phyloP scores from a whole-genome alignment of 2,113 vertebrate genomes.

The Petrocephalus microphthalmus region DNA sequence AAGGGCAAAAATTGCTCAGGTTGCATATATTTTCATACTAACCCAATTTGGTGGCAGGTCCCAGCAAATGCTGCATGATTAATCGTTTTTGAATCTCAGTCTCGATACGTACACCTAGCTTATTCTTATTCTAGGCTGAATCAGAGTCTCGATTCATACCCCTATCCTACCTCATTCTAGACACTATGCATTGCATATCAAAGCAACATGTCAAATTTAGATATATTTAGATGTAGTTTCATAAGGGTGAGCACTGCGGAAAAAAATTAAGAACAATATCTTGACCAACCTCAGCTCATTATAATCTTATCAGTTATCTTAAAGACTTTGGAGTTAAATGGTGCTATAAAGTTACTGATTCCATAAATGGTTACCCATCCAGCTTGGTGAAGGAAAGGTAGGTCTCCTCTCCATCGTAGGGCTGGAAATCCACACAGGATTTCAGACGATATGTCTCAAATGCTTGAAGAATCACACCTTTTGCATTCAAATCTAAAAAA shows the following conservation, averaged over 20 bases:
- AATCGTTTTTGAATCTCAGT: too few relatives aligned
- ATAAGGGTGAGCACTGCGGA: not conserved
- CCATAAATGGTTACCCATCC: constrained; percentile 63
- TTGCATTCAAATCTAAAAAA: constrained; percentile 65
- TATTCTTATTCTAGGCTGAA: too few relatives aligned
- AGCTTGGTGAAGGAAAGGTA: constrained; percentile 74
- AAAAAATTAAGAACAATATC: not conserved
- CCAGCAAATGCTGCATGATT: too few relatives aligned
- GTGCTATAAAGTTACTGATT: not conserved
- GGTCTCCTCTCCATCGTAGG: constrained; percentile 74
- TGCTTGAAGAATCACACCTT: constrained; percentile 78
- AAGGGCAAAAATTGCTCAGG: too few relatives aligned
- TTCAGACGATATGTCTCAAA: constrained; percentile 86
- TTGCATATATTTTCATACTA: too few relatives aligned
- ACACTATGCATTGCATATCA: not conserved
- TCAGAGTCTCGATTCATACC: too few relatives aligned
- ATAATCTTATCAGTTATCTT: constrained; percentile 15
- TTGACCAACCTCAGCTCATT: constrained; percentile 10
- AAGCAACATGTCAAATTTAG: not conserved
- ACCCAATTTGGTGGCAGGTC: too few relatives aligned
- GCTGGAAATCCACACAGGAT: constrained; percentile 90
- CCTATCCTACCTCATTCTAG: not conserved
- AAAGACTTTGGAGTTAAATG: not conserved
- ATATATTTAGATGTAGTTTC: not conserved
- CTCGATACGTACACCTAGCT: too few relatives aligned